phyloP scores from a whole-genome alignment of 2,797 vertebrate species.

The Brotogeris chrysoptera region DNA sequence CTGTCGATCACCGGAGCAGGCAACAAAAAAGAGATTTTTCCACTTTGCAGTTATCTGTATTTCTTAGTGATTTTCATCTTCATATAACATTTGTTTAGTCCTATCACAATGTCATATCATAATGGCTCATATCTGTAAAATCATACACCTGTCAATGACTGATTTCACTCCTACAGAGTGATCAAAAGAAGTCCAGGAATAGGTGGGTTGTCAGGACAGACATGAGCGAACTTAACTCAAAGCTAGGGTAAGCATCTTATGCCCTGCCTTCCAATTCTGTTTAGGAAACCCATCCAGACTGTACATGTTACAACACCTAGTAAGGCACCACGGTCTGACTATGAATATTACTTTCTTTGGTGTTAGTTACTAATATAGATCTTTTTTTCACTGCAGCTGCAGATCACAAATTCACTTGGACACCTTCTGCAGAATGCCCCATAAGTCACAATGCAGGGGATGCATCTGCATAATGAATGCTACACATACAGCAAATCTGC shows the following conservation, averaged over 20 bases:
- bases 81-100: neutral
- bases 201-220: neutral
- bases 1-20: neutral
- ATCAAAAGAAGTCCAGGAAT: neutral
- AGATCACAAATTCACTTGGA: neutral
- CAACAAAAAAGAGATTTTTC: neutral
- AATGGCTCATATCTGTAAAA: neutral
- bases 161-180: neutral
- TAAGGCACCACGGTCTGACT: neutral
- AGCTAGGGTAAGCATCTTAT: neutral
- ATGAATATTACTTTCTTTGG: neutral
- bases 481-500: neutral
- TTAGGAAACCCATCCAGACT: neutral
- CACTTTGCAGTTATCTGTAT: neutral
- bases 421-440: neutral
- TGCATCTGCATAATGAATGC: neutral
- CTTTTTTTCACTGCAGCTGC: neutral
- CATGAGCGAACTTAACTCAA: neutral
- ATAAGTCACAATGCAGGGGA: neutral
- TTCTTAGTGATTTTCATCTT: neutral
- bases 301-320: accelerated
- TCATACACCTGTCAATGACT: neutral
- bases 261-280: neutral
- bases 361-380: neutral
- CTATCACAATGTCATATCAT: neutral